Conservation (phyloP, 1,140 invertebrate species). For the Scaptodrosophila lebanonensis region DNA sequence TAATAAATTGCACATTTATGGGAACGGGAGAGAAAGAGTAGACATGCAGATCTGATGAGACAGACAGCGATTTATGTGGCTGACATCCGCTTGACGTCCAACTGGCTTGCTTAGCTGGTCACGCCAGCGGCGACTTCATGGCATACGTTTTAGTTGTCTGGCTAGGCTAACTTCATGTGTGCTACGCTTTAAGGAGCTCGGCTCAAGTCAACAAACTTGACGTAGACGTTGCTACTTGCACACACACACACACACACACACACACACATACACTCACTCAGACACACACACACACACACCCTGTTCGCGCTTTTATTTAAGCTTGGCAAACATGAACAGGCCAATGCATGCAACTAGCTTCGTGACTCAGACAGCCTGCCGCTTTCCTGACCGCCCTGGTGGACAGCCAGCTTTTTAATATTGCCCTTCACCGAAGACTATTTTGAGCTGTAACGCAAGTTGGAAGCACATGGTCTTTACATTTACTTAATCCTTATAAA, state of each 20-base stretch:
- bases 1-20: constrained; percentile 75
- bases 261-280: neutral
- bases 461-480: too few relatives aligned
- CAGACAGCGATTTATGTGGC: constrained; percentile 66
- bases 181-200: too few relatives aligned
- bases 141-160: constrained; percentile 41
- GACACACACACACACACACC: neutral
- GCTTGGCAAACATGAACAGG: constrained; percentile 23
- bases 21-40: constrained; percentile 25
- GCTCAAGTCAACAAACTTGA: constrained; percentile 69
- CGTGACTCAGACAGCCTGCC: neutral
- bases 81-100: constrained; percentile 67
- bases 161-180: too few relatives aligned
- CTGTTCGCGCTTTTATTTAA: constrained; percentile 12
- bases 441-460: too few relatives aligned
- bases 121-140: constrained; percentile 53
- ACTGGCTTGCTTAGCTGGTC: constrained; percentile 1
- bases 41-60: constrained; percentile 22
- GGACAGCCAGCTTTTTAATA: too few relatives aligned
- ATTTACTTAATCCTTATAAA: too few relatives aligned
- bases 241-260: constrained; percentile 4
- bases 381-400: too few relatives aligned
- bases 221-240: constrained; percentile 48
- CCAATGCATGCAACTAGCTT: constrained; percentile 21
- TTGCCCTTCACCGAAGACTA: too few relatives aligned